Base-by-base conservation (phyloP, 35 echinoderm and acorn worm species). In the Holothuria glaberrima region DNA sequence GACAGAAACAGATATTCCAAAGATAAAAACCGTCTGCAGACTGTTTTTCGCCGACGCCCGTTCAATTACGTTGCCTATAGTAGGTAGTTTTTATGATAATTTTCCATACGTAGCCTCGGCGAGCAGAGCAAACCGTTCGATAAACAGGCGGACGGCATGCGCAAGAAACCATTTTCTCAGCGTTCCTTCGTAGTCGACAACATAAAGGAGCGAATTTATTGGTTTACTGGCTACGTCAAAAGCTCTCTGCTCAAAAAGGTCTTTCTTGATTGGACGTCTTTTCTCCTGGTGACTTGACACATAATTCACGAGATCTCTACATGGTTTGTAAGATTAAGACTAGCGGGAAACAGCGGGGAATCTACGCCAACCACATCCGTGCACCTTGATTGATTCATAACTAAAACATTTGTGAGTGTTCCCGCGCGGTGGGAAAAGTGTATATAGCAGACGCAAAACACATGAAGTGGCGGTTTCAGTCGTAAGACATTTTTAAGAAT, bases 171-270 rank as follows among this genome's bases (percentile, higher is more conserved):
- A 14, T 28, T 17, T 9, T 9, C 71, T n/a, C 20, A 19, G 20
- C 32, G 31, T 75, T 75, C 71, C 71, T 41, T 17, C 33, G 71
- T 38, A 41, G 12, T 34, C 31, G 28, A 38, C 6, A 75, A 41
- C 71, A 75, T 75, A 3, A 75, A n/a, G 30, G 28, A 75, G 71
- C 44, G 71, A 75, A 75, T 75, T 75, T 75, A 75, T 75, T 75
- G 22, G 71, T 75, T 75, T 75, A 75, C 44, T 21, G 17, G 32
- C 71, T 75, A 75, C 71, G 29, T 41, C 29, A 54, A 54, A 54
- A 54, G 22, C 71, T 41, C 50, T 54, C 16, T 32, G 21, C 71
- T 33, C 66, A 69, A 68, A 68, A 28, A 41, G 33, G 30, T 75
- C 22, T 75, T 22, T 41, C 71, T 75, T 75, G 33, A 75, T 75